Conservation (phyloP, 1,140 invertebrate genomes). For the Maconellicoccus hirsutus region DNA sequence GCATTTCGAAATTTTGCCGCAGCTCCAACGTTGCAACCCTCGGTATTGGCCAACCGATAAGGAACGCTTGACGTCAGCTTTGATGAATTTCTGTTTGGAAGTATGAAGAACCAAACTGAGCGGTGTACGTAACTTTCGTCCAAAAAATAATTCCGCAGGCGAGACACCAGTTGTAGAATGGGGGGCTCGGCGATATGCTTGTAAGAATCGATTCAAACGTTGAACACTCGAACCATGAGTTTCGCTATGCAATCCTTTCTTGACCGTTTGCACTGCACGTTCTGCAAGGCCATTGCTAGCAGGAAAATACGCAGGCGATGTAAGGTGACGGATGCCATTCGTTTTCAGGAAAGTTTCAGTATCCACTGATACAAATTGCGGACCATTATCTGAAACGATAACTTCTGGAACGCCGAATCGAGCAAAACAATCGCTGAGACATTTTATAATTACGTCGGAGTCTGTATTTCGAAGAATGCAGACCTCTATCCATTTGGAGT, state of each 20-base stretch:
- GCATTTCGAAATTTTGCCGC: neutral
- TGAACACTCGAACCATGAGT: neutral
- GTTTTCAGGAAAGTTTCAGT: slow-evolving; percentile 29
- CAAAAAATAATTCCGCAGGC: slow-evolving; percentile 27
- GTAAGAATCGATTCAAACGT: slow-evolving; percentile 11
- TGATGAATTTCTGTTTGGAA: neutral
- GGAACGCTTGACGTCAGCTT: neutral
- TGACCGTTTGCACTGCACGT: slow-evolving; percentile 35
- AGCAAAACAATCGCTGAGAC: slow-evolving; percentile 30
- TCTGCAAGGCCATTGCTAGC: slow-evolving; percentile 33
- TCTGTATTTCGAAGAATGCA: slow-evolving; percentile 18
- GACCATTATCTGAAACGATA: slow-evolving; percentile 33
- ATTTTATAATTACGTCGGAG: slow-evolving; percentile 21
- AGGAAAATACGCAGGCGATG: slow-evolving; percentile 31
- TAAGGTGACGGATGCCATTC: slow-evolving; percentile 29
- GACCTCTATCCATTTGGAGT: slow-evolving; percentile 39
- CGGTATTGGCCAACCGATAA: neutral
- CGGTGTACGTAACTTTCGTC: slow-evolving; percentile 23
- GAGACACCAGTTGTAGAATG: slow-evolving; percentile 25
- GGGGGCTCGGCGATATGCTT: slow-evolving; percentile 23
- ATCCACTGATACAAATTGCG: slow-evolving; percentile 29
- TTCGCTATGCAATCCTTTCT: slow-evolving; percentile 32
- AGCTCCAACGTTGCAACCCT: neutral
- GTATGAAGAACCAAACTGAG: neutral
- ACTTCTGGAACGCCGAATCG: slow-evolving; percentile 28